These are phyloP conservation scores for Agapetus fuscipes DNA, from an alignment of 2,888 invertebrate species.

Conservation along the genomic window DNA sequence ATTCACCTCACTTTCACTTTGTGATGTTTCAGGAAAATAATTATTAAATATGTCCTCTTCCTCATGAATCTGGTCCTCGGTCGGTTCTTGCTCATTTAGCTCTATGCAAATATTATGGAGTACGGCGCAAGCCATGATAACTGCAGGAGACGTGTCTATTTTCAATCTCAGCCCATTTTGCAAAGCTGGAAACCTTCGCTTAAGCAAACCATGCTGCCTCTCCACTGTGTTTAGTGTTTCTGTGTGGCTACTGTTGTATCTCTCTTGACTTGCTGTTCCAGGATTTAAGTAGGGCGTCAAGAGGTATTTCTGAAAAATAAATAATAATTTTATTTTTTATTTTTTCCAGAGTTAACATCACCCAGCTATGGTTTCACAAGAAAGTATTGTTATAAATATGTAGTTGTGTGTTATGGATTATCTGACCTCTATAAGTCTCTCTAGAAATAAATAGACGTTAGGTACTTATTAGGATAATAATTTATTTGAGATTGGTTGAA, in stretches of 20 bases:
- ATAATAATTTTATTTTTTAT: too few species aligned
- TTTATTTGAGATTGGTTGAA: too few species aligned
- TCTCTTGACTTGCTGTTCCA: slow-evolving; percentile 1
- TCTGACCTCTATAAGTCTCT: too few species aligned
- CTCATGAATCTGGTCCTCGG: not conserved
- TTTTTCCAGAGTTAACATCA: too few species aligned
- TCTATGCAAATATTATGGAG: slow-evolving; percentile 24
- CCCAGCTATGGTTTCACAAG: too few species aligned
- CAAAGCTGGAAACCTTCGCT: slow-evolving; percentile 3
- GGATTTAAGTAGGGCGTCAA: slow-evolving; percentile 1
- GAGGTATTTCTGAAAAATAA: slow-evolving; percentile 2
- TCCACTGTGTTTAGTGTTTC: slow-evolving; percentile 26
- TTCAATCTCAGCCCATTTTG: slow-evolving; percentile 24
- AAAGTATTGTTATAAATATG: too few species aligned
- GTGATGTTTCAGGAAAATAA: too few species aligned
- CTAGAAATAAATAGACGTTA: too few species aligned
- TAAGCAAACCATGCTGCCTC: slow-evolving; percentile 13
- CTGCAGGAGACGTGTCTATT: slow-evolving; percentile 19
- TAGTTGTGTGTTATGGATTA: too few species aligned
- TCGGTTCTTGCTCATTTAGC: slow-evolving; percentile 8
- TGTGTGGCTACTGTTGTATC: slow-evolving; percentile 26
- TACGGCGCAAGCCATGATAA: slow-evolving; percentile 25
- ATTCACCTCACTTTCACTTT: too few species aligned
- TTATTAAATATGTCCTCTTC: too few species aligned
- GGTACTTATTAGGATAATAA: too few species aligned